Percentiles rank a stretch among this genome's conserved stretches.
These are phyloP conservation scores for Melopsittacus undulatus DNA, from an alignment of 2,797 vertebrate species.

Conservation along the genomic window DNA sequence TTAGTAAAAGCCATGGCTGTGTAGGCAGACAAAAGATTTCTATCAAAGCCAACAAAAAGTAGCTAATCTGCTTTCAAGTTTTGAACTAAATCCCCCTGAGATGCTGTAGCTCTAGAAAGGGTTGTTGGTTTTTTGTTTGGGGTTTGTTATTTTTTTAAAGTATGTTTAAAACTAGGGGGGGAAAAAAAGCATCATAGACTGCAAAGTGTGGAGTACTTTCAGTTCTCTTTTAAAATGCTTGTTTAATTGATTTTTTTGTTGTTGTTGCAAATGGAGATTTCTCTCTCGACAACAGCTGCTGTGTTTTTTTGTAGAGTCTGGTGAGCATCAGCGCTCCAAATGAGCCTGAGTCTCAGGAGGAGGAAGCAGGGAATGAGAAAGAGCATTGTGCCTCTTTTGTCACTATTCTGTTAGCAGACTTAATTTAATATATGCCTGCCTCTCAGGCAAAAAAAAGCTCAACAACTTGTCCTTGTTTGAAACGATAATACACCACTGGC, in stretches of 20 bases:
- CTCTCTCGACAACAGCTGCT: slow-evolving; percentile 44
- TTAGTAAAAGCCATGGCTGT: neutral
- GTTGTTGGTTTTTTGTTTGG: neutral
- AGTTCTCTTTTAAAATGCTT: slow-evolving; percentile 38
- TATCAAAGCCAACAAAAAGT: slow-evolving; percentile 49
- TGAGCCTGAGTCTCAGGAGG: slow-evolving; percentile 53
- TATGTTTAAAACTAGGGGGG: neutral
- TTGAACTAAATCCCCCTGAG: slow-evolving; percentile 29
- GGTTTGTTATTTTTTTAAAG: neutral
- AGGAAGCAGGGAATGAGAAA: slow-evolving; percentile 46
- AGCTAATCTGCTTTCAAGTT: slow-evolving; percentile 61
- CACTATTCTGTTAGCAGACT: slow-evolving; percentile 43
- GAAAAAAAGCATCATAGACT: neutral
- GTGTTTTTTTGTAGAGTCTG: slow-evolving; percentile 33
- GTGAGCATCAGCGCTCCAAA: slow-evolving; percentile 53
- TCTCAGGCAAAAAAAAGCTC: slow-evolving; percentile 31
- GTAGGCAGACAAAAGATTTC: slow-evolving; percentile 46
- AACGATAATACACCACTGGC: slow-evolving; percentile 37
- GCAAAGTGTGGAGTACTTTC: neutral
- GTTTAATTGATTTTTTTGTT: slow-evolving; percentile 58
- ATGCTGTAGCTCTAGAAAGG: neutral
- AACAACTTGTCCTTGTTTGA: slow-evolving; percentile 41
- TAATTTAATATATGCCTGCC: slow-evolving; percentile 39
- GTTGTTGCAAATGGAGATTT: slow-evolving; percentile 54
- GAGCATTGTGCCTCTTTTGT: slow-evolving; percentile 51